Evolutionary conservation across 2,888 invertebrate genomes (phyloP), one percentile per base, ranked within the genome.

Genomic region (Papilio gigon): DNA sequence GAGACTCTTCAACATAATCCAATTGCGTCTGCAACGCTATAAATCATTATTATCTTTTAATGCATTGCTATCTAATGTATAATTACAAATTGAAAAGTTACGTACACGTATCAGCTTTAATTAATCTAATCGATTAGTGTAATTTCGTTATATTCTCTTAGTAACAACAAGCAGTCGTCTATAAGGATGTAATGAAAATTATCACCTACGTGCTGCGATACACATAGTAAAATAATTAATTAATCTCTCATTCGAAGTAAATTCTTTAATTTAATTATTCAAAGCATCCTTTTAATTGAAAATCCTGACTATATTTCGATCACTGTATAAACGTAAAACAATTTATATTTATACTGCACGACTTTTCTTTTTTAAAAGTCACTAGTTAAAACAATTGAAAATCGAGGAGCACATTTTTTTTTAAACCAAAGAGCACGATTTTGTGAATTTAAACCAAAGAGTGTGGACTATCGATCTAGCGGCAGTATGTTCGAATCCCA

Each of bases 21-120:
- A 12, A 17, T 22, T 12, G 22, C 47, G 47, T 25, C 11, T 22
- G 22, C 12, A 47, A 22, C 4, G 0, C 4, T 12, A 47, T 22
- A 47, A 47, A 47, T 47, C 22, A 47, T 12, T 50, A 5, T 50
- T 25, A 50, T 50, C 47, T 50, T 20, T 22, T 47, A 20, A 14
- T 50, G 22, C 12, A 50, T 25, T 50, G 20, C 12, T 25, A 40
- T 40, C 40, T 40, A n/a, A 40, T 40, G n/a, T 40, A n/a, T n/a
- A 40, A n/a, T n/a, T 40, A 40, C 14, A 47, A 14, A 40, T 40
- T 40, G 37, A 40, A 12, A 14, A 47, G 22, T 22, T 47, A 47
- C 47, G 22, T 11, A 22, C 11, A 22, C 11, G 4, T 47, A 22
- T 50, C 47, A 25, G 47, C 12, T 50, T 22, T 25, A 3, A 25